These are phyloP conservation scores for Epsilonema sp. DNA, from an alignment of 2,888 invertebrate species.

Conservation along the genomic window DNA sequence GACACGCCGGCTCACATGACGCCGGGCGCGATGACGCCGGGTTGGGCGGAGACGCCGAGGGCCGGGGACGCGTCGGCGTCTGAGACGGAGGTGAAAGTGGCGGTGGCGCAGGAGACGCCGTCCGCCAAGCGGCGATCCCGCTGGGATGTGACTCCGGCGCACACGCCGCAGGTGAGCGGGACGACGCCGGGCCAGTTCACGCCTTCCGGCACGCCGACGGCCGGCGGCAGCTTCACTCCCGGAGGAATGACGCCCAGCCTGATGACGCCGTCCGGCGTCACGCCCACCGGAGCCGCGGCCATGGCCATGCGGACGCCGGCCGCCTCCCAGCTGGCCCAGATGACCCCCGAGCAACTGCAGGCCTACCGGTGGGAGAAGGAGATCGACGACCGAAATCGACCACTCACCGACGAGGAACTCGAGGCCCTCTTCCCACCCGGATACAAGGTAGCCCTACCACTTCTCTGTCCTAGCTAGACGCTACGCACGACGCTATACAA, in stretches of 20 bases:
- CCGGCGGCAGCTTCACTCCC: constrained; percentile 18
- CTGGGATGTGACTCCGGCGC: constrained; percentile 88
- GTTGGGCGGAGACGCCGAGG: constrained; percentile 97
- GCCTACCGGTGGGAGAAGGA: constrained; percentile 87
- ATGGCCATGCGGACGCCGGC: constrained; percentile 98
- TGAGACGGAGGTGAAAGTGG: constrained; percentile 21
- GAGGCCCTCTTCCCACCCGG: constrained; percentile 94
- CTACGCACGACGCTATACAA: too few relatives aligned
- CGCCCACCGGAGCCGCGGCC: constrained; percentile 51
- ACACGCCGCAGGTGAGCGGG: constrained; percentile 33
- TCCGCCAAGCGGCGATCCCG: constrained; percentile 83
- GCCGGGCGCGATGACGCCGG: constrained; percentile 43
- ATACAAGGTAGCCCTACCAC: constrained; percentile 56
- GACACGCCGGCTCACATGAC: constrained; percentile 69
- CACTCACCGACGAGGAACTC: constrained; percentile 84
- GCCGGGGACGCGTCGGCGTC: constrained; percentile 40
- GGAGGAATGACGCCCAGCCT: constrained; percentile 30
- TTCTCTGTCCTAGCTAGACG: too few relatives aligned
- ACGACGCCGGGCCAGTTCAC: constrained; percentile 46
- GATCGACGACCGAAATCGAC: constrained; percentile 90
- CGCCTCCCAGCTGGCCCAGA: constrained; percentile 65
- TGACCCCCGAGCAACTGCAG: constrained; percentile 98
- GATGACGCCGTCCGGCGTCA: constrained; percentile 34
- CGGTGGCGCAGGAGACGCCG: constrained; percentile 76
- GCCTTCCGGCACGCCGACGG: constrained; percentile 14